Evolutionary conservation across 37 sponge, comb jelly and placozoan species (phyloP).

Genomic region (Agelas oroides): DNA sequence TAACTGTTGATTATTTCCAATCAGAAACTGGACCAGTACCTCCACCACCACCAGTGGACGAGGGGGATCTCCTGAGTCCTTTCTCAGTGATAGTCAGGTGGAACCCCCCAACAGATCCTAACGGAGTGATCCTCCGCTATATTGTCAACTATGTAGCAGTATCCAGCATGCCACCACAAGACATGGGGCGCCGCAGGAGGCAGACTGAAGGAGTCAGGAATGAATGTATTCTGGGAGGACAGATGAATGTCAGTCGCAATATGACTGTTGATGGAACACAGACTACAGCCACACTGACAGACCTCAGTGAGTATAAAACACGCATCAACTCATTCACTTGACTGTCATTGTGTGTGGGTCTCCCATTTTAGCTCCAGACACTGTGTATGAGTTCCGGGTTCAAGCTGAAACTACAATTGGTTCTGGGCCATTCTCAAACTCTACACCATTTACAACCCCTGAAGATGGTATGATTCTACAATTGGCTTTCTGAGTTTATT

Average conservation of each 20-base stretch:
- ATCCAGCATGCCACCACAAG: background rate
- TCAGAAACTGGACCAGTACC: too few relatives aligned
- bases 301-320: conserved; percentile 26
- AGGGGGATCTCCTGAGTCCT: too few relatives aligned
- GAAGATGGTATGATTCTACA: conserved; percentile 42
- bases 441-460: conserved; percentile 23
- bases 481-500: background rate
- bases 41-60: too few relatives aligned
- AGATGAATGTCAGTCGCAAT: conserved; percentile 11
- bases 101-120: conserved; percentile 17
- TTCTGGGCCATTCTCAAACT: conserved; percentile 25
- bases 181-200: conserved; percentile 11
- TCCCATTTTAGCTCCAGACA: conserved; percentile 43
- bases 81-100: conserved; percentile 14
- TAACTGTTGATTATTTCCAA: too few relatives aligned
- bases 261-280: conserved; percentile 7
- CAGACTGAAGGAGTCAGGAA: background rate
- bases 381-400: conserved; percentile 41
- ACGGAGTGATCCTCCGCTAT: conserved; percentile 28
- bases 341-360: background rate
- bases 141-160: conserved; percentile 34
- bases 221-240: conserved; percentile 37
- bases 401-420: conserved; percentile 29
- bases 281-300: conserved; percentile 5
- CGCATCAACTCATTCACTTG: too few relatives aligned